Conservation (phyloP, 2,888 invertebrate species). For the Pycnomerus fuliginosus region DNA sequence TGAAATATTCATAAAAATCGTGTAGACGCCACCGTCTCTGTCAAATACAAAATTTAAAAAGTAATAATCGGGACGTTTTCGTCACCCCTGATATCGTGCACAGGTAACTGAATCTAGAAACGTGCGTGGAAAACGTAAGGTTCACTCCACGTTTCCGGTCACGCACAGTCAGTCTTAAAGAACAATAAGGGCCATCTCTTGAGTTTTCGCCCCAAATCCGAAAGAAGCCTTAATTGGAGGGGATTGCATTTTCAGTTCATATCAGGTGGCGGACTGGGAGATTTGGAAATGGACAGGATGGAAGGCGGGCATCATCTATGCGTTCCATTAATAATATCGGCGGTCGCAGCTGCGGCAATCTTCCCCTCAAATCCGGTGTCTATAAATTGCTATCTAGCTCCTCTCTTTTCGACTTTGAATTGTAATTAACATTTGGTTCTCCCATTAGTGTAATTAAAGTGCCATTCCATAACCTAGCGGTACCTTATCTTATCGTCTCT, state of each 20-base stretch:
- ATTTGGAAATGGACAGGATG: too few relatives aligned
- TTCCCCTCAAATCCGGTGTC: conserved; percentile 42
- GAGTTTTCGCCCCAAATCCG: too few relatives aligned
- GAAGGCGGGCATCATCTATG: too few relatives aligned
- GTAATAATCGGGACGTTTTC: too few relatives aligned
- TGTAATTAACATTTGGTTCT: conserved; percentile 73
- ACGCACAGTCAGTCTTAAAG: conserved; percentile 39
- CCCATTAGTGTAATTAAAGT: conserved; percentile 79
- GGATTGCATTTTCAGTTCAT: too few relatives aligned
- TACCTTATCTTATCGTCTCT: conserved; percentile 53
- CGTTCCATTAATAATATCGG: conserved; percentile 50
- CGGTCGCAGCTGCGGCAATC: conserved; percentile 49
- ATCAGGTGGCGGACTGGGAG: too few relatives aligned
- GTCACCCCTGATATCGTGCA: conserved; percentile 21
- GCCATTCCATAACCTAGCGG: conserved; percentile 63
- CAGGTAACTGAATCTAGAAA: conserved; percentile 41
- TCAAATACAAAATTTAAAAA: background rate
- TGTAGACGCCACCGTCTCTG: background rate
- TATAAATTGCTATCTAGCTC: conserved; percentile 50
- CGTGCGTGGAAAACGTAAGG: conserved; percentile 35
- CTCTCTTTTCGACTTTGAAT: conserved; percentile 65
- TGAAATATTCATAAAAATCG: background rate
- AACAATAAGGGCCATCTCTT: conserved; percentile 37
- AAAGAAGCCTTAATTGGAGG: too few relatives aligned
- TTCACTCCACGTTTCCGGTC: conserved; percentile 33